A percentile compares a stretch with the other conserved stretches of the same genome.
Conservation (phyloP, 2,113 vertebrate genomes). For the Petrocephalus zakoni region DNA sequence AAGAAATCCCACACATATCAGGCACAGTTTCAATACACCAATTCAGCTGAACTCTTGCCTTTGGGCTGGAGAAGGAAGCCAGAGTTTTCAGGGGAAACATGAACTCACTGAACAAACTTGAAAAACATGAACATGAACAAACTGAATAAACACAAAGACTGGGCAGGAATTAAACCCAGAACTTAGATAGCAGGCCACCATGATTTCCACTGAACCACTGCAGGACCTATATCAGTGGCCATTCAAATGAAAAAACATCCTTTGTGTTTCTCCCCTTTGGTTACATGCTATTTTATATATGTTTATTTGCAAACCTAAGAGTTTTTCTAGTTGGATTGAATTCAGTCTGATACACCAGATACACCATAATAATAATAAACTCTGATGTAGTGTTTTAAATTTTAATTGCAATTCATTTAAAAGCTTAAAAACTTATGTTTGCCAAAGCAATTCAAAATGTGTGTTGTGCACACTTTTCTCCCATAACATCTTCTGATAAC, state of each 20-base stretch:
- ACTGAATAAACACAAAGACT: not conserved
- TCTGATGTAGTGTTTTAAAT: not conserved
- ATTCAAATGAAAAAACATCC: not conserved
- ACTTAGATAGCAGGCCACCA: not conserved
- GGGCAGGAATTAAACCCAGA: not conserved
- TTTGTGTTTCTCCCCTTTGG: not conserved
- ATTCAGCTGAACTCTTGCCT: not conserved
- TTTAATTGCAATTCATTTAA: not conserved
- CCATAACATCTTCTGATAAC: not conserved
- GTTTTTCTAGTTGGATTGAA: not conserved
- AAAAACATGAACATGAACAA: not conserved
- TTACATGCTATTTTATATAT: not conserved
- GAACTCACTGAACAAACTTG: not conserved
- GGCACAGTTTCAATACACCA: not conserved
- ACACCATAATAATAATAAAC: not conserved
- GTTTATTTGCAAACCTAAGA: not conserved
- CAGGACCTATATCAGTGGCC: not conserved
- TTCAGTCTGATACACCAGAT: not conserved
- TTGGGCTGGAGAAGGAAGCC: not conserved
- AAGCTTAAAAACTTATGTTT: not conserved
- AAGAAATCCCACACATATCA: not conserved
- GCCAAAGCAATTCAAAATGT: not conserved
- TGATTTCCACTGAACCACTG: not conserved
- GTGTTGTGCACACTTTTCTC: not conserved
- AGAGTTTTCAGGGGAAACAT: not conserved